Evolutionary conservation across 2,888 invertebrate genomes (phyloP).

Genomic region (Theretra japonica): DNA sequence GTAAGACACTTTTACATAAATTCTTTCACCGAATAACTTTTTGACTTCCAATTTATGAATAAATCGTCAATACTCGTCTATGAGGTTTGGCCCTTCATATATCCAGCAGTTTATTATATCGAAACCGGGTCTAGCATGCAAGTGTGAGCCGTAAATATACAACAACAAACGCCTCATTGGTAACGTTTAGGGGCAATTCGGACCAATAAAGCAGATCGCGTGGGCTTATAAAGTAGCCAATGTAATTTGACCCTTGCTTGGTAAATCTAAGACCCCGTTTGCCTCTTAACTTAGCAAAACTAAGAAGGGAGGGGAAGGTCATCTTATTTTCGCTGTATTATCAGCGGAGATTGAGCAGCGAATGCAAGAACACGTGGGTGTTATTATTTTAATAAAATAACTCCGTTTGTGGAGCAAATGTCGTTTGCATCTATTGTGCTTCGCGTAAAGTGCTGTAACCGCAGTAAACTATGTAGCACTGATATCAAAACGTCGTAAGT

Average conservation of each 20-base stretch:
- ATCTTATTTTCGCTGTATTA: constrained; percentile 50
- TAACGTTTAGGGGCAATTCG: constrained; percentile 83
- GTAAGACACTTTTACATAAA: constrained; percentile 35
- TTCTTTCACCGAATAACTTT: constrained; percentile 51
- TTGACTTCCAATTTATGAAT: constrained; percentile 52
- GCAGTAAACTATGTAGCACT: constrained; percentile 35
- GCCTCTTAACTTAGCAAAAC: neutral
- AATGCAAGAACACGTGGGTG: constrained; percentile 69
- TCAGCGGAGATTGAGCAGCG: constrained; percentile 64
- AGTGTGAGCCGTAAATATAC: constrained; percentile 77
- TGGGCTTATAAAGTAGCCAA: constrained; percentile 71
- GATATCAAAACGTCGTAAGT: constrained; percentile 40
- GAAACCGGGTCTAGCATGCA: constrained; percentile 61
- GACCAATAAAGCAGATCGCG: constrained; percentile 79
- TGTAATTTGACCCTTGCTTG: constrained; percentile 53
- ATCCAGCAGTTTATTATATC: constrained; percentile 70
- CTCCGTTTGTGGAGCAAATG: constrained; percentile 51
- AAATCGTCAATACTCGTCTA: constrained; percentile 51
- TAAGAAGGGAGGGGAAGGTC: constrained; percentile 41
- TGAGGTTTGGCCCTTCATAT: constrained; percentile 60
- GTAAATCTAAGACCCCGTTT: constrained; percentile 28
- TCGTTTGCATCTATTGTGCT: constrained; percentile 42
- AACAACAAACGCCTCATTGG: constrained; percentile 80
- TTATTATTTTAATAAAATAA: constrained; percentile 68
- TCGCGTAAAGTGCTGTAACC: constrained; percentile 29